Base-by-base conservation (phyloP, 2,888 invertebrate genomes). In the Alsophila aescularia region DNA sequence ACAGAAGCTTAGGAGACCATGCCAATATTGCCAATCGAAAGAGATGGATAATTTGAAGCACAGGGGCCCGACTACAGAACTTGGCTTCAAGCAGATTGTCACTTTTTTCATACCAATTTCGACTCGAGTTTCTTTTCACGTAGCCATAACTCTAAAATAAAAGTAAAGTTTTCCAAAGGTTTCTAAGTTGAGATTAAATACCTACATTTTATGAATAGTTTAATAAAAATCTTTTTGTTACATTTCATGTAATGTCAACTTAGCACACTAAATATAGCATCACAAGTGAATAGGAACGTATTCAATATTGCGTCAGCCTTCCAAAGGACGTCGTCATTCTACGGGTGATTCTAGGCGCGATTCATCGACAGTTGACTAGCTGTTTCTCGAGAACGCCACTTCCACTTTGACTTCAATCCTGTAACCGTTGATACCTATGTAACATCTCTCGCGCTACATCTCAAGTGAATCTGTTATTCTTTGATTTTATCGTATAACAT, bases 241-340 rank as follows among this genome's bases (percentile, higher is more conserved):
- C 32, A 13, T 32, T 32, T 12, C 32, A 32, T 13, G 32, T 12
- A 32, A 3, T 6, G 5, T 12, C 1, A 31, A 0, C 5, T 18
- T 27, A 29, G 1, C 4, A 29, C 4, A n/a, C 0, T 29, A 29
- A 10, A 10, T 29, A 29, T 2, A 29, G 29, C 10, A 10, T 29
- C 4, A 29, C 10, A 29, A 27, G 35, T 35, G 35, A 15, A 35
- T 15, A 1, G 72, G 59, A 72, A 70, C 67, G 72, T 59, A 43
- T 34, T 16, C 16, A 18, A n/a, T 58, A 62, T 72, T 72, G 72
- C 72, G 57, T 72, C 72, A 72, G 69, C 66, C 61, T 52, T 37
- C 16, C 21, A 41, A 36, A 37, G 6, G 29, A n/a, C 35, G 10
- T 27, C 52, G 18, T 52, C 43, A 34, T 48, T 31, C 15, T 18